Evolutionary conservation across 35 echinoderm and acorn worm species (phyloP), one percentile per base, ranked within the genome.

Genomic region (Ophiothrix spiculata): DNA sequence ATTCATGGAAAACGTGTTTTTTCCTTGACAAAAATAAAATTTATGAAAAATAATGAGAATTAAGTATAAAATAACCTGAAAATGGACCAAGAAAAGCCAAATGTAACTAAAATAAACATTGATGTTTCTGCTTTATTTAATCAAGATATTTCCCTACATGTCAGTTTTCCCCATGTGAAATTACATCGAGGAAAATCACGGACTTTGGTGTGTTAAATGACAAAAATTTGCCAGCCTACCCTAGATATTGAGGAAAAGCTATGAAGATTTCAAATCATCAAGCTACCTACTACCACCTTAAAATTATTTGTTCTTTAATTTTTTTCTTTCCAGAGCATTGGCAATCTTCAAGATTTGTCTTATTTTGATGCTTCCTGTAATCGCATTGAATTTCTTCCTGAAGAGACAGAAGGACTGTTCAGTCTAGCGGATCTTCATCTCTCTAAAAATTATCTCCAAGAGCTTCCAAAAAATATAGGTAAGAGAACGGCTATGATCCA

Each of bases 321-420:
- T 64, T 42, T 74, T 79, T 11, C 81, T 41, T 41, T 85, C 29
- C 85, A 98, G 95, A 86, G 49, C 33, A 88, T 98, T 35, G 95
- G 95, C 16, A 88, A 90, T 85, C 76, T 98, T 84, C 84, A 36
- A 28, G 75, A 64, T 32, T 86, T 98, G 12, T 54, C 74, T 38
- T 98, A 93, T 81, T 91, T 98, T 85, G 95, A 98, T 88, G 95
- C 91, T 25, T 98, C 87, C 39, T 88, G 88, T 77, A 98, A 93
- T 64, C 88, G 91, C 21, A 90, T 98, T 35, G 88, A 93, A 21
- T 36, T 81, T 23, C 40, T 98, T 16, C 95, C 95, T 4, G 39
- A 74, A 1, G 85, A 93, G 31, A 98, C 91, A 54, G 38, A 87
- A 54, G 81, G 89, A 6, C 86, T 90, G 80, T 80, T 88, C 29